Percentiles rank a stretch among this genome's conserved stretches.
Evolutionary conservation across 2,797 vertebrate species (phyloP).

Genomic region (Diglossa cyanea): DNA sequence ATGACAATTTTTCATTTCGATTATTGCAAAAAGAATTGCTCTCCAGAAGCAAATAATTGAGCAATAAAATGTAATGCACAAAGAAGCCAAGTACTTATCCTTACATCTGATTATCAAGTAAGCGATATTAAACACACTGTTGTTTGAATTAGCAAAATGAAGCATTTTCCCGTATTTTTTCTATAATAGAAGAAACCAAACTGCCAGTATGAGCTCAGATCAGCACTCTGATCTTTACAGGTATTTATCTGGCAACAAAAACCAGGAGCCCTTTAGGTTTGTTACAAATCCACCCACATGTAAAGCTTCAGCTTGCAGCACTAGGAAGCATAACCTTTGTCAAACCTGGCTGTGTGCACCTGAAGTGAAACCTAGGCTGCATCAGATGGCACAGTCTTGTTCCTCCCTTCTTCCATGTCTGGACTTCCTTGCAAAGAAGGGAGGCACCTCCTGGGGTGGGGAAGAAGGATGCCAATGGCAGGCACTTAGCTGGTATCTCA

Average conservation of each 20-base stretch:
- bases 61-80: neutral
- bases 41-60: neutral
- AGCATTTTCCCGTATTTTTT: neutral
- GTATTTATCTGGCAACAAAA: neutral
- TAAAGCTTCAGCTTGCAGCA: neutral
- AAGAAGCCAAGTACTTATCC: neutral
- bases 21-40: neutral
- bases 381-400: fast-evolving
- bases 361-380: neutral
- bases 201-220: neutral
- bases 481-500: fast-evolving
- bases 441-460: too few species aligned
- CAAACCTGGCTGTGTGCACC: neutral
- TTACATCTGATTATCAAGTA: neutral
- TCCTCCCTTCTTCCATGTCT: neutral
- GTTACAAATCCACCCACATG: neutral
- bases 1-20: neutral
- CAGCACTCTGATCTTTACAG: neutral
- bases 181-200: neutral
- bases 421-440: neutral
- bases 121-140: neutral
- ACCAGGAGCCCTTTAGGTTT: neutral
- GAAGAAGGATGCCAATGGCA: fast-evolving
- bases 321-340: neutral
- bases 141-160: neutral